Base-by-base conservation (phyloP, 2,113 vertebrate species). In the Grammomys surdaster region DNA sequence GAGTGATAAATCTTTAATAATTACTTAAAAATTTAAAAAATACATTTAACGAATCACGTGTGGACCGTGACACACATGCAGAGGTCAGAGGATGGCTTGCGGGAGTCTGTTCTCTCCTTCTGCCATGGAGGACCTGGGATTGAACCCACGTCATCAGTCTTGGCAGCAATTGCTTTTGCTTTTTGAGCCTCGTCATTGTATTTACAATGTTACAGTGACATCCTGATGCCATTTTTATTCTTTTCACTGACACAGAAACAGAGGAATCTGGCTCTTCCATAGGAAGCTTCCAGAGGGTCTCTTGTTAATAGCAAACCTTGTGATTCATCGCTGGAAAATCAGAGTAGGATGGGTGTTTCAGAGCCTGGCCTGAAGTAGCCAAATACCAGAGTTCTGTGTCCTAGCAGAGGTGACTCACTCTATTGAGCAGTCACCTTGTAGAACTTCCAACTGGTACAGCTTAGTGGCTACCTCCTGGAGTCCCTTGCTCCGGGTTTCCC, bases 261-360 rank as follows among this genome's bases (percentile, higher is more conserved):
- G 58, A 95, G 75, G 54, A 33, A 80, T 72, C 43, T 93, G 77
- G 84, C 82, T 86, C 63, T 69, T 92, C 78, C 36, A 0, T 2
- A 82, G 63, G 92, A 84, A 81, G 91, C 88, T 97, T 95, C 91
- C 89, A 65, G 85, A 80, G 28, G 51, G 88, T 40, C 78, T 90
- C 10, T 75, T 88, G 78, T 78, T 60, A 89, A 70, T 28, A 31
- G 63, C 48, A 54, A 22, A 2, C 58, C 43, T 54, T 0, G 0
- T 93, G 96, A 92, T n/a, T 95, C 96, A 96, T 20, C 58, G 80
- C 26, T 90, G 95, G 95, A 93, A 96, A 93, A 88, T 88, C 87
- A 63, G 13, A 82, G 58, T 28, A 36, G 58, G 58, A 58, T 54
- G 70, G 67, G 24, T 60, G 63, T 80, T 89, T 51, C 63, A 33